phyloP scores from a whole-genome alignment of 2,888 invertebrate species.

The Vesta saturnalis region DNA sequence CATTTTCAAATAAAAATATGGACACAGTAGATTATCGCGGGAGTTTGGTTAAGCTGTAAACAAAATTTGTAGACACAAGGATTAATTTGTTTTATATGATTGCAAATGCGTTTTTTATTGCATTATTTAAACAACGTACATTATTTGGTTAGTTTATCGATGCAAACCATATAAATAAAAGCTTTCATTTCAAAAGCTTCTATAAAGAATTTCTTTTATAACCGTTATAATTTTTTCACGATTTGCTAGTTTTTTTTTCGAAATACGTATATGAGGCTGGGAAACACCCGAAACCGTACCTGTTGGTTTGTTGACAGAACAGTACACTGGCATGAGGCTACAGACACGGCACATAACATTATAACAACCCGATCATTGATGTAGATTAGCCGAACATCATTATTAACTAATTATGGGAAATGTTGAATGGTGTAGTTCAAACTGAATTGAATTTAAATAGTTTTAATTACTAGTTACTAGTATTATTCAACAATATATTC shows the following conservation, averaged over 20 bases:
- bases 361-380: constrained; percentile 57
- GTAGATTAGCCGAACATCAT: constrained; percentile 57
- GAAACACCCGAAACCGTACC: constrained; percentile 41
- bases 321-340: constrained; percentile 34
- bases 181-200: neutral
- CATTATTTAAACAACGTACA: constrained; percentile 15
- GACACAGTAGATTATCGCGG: constrained; percentile 36
- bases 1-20: constrained; percentile 37
- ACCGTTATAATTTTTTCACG: constrained; percentile 2
- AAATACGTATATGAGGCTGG: neutral
- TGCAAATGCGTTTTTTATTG: constrained; percentile 20
- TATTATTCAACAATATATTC: neutral
- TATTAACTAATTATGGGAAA: constrained; percentile 56
- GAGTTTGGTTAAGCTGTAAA: constrained; percentile 34
- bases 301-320: constrained; percentile 48
- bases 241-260: constrained; percentile 19
- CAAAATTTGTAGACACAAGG: constrained; percentile 36
- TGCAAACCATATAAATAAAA: neutral
- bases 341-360: constrained; percentile 49
- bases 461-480: neutral
- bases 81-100: constrained; percentile 37
- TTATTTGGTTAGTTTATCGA: constrained; percentile 9
- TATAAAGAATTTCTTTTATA: neutral
- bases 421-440: constrained; percentile 5
- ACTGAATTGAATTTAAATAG: neutral